These are phyloP conservation scores for Phymastichus coffea DNA, from an alignment of 1,140 invertebrate species.

Conservation along the genomic window DNA sequence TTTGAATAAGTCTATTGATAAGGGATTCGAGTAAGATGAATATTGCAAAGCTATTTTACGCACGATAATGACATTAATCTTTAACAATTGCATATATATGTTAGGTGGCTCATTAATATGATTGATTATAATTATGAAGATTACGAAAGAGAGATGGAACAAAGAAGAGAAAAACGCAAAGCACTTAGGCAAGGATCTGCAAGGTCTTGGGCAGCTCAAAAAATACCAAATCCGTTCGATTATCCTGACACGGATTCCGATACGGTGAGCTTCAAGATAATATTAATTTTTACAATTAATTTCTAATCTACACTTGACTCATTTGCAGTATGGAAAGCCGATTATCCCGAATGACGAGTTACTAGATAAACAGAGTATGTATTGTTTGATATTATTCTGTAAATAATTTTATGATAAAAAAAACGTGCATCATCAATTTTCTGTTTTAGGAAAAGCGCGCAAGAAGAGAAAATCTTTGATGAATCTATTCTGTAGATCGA, in stretches of 20 bases:
- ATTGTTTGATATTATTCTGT: not conserved
- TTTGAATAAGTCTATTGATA: slow-evolving; percentile 17
- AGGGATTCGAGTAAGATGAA: slow-evolving; percentile 23
- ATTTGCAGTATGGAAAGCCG: not conserved
- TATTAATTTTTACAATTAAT: not conserved
- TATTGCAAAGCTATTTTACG: not conserved
- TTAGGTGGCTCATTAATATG: slow-evolving; percentile 11
- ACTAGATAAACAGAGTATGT: not conserved
- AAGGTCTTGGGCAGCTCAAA: slow-evolving; percentile 8
- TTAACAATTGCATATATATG: not conserved
- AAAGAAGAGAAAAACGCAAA: not conserved
- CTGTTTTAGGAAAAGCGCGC: not conserved
- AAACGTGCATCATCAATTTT: not conserved
- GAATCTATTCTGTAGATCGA: not conserved
- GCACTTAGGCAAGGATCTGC: not conserved
- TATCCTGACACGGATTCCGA: slow-evolving; percentile 21
- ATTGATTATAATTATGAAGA: slow-evolving; percentile 4
- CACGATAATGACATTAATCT: not conserved
- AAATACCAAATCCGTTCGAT: slow-evolving; percentile 3
- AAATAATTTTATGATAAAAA: not conserved
- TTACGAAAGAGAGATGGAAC: not conserved
- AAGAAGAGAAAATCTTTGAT: not conserved
- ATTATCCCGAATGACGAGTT: not conserved
- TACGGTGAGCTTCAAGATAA: not conserved
- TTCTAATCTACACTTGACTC: not conserved